Percentiles rank a stretch among this genome's conserved stretches.
Evolutionary conservation across 2,888 invertebrate species (phyloP).

Genomic region (Callosobruchus maculatus): DNA sequence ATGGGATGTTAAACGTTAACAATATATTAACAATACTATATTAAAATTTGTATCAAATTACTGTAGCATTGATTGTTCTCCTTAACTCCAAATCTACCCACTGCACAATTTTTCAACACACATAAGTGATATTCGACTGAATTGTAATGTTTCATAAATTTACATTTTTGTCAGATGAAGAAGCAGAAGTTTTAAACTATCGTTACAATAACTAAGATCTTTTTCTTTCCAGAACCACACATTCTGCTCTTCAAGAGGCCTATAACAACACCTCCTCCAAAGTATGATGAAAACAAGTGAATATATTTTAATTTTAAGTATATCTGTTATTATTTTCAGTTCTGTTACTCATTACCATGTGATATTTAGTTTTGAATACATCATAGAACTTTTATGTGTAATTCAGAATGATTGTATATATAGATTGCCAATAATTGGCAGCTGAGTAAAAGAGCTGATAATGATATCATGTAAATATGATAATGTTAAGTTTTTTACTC

Average conservation of each 20-base stretch:
- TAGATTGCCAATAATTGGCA: not conserved
- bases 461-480: not conserved
- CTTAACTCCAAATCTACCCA: too few species aligned
- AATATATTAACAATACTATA: too few species aligned
- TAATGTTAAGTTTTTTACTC: not conserved
- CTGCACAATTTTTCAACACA: too few species aligned
- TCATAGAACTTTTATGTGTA: not conserved
- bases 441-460: not conserved
- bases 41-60: too few species aligned
- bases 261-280: conserved; percentile 53
- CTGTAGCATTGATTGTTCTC: too few species aligned
- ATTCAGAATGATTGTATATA: not conserved
- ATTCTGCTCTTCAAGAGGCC: conserved; percentile 81
- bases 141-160: too few species aligned
- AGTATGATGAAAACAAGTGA: conserved; percentile 2
- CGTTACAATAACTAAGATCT: not conserved
- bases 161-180: too few species aligned
- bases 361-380: not conserved
- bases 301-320: conserved; percentile 5
- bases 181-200: too few species aligned
- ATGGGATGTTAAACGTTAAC: too few species aligned
- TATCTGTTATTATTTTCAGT: not conserved
- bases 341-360: not conserved
- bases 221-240: conserved; percentile 71
- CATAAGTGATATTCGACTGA: too few species aligned